A percentile compares a stretch with the other conserved stretches of the same genome.
These are phyloP conservation scores for Dissostichus mawsoni DNA, from an alignment of 2,113 vertebrate genomes.

Conservation along the genomic window DNA sequence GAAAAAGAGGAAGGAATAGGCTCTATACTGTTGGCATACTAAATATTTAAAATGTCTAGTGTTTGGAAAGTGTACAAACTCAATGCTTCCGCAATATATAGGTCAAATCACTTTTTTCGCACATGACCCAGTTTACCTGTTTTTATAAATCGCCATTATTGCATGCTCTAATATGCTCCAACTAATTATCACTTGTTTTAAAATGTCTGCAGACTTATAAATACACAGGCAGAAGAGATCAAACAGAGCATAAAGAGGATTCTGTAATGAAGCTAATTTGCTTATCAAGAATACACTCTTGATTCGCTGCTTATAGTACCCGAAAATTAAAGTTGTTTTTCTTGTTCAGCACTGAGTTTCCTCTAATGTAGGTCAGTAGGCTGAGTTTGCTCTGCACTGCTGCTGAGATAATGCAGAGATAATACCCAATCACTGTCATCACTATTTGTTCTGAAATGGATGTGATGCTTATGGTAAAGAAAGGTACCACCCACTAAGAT, in stretches of 20 bases:
- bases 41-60: slow-evolving; percentile 62
- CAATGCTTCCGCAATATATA: slow-evolving; percentile 60
- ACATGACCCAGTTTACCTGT: slow-evolving; percentile 74
- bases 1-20: slow-evolving; percentile 18
- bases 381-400: slow-evolving; percentile 32
- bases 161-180: slow-evolving; percentile 54
- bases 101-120: slow-evolving; percentile 65
- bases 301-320: slow-evolving; percentile 54
- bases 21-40: slow-evolving; percentile 21
- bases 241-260: slow-evolving; percentile 56
- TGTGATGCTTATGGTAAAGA: slow-evolving; percentile 5
- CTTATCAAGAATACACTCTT: slow-evolving; percentile 44
- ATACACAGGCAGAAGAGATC: slow-evolving; percentile 62
- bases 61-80: slow-evolving; percentile 54
- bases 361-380: slow-evolving; percentile 71
- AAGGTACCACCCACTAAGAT: slow-evolving; percentile 24
- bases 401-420: slow-evolving; percentile 34
- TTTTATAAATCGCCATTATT: slow-evolving; percentile 44
- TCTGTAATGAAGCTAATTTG: slow-evolving; percentile 70
- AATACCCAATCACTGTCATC: slow-evolving; percentile 46
- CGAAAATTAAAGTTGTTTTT: slow-evolving; percentile 48
- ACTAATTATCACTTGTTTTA: slow-evolving; percentile 71
- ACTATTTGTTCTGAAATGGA: slow-evolving; percentile 26
- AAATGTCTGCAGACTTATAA: slow-evolving; percentile 57
- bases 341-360: slow-evolving; percentile 39